Evolutionary conservation across 2,113 vertebrate genomes (phyloP), one percentile per base, ranked within the genome.

Genomic region (Scalopus aquaticus): DNA sequence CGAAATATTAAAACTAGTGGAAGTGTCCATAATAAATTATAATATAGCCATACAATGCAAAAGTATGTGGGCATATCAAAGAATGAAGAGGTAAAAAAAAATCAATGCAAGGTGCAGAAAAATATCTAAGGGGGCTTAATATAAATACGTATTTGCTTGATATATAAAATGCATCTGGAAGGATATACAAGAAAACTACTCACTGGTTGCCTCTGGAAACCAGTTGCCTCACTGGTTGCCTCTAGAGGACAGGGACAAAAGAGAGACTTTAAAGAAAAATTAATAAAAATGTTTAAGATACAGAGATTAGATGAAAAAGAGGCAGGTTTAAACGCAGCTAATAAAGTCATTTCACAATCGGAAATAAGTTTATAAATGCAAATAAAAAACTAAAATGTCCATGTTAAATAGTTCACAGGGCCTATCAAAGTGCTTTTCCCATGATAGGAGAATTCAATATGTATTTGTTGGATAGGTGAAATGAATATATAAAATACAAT

Each of bases 291-390:
- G 54, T 82, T 49, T 79, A 80, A 93, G 42, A 84, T 84, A 42
- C 0, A 81, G 73, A 81, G 49, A 85, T 67, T 62, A 84, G 58
- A 88, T 13, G 7, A 51, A 44, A 60, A 92, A 65, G 70, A 70
- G 44, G 37, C 72, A 70, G 32, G 49, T n/a, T n/a, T 46, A 26
- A 65, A 60, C 69, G 88, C 51, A 91, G 30, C 49, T 51, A 51
- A 12, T 51, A 12, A 11, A 77, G 46, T 81, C 24, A 58, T 85
- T 90, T 62, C 74, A 60, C 67, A 93, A 32, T 9, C 82, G 82
- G n/a, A 90, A 90, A 83, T 65, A 90, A 58, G 28, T 70, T 93
- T 85, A 77, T 26, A 95, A 94, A 15, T 78, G 9, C 35, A 93
- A 95, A 95, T 73, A 67, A 67, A 92, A 83, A 74, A 79, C 78